Percentiles rank a stretch among this genome's conserved stretches.
Conservation (phyloP, 2,113 vertebrate genomes). For the Aldabrachelys gigantea region DNA sequence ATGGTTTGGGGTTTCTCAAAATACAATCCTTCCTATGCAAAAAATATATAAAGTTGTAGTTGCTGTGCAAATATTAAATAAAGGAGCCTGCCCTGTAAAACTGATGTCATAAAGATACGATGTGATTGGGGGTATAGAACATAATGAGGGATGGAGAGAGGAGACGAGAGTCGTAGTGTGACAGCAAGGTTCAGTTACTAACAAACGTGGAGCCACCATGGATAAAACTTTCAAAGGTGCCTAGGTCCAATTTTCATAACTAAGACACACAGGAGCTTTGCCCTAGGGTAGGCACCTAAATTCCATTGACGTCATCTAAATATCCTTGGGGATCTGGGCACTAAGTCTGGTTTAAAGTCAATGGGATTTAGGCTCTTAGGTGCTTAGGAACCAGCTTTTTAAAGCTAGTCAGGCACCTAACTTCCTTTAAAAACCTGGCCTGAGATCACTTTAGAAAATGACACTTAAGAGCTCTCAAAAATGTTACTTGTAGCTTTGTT, state of each 20-base stretch:
- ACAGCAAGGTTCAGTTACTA: neutral
- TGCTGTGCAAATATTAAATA: neutral
- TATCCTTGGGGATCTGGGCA: too few species aligned
- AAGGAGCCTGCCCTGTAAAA: neutral
- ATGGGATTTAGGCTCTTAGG: neutral
- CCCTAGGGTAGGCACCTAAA: too few species aligned
- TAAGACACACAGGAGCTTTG: neutral
- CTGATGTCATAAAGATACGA: neutral
- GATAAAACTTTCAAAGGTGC: neutral
- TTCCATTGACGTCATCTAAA: too few species aligned
- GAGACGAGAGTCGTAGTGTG: neutral
- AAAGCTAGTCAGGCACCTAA: too few species aligned
- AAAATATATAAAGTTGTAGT: neutral
- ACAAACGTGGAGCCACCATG: neutral
- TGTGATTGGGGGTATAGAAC: fast-evolving
- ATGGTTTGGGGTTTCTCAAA: neutral
- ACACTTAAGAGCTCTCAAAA: neutral
- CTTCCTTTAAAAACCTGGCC: too few species aligned
- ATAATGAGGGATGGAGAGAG: neutral
- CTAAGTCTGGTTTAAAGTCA: neutral
- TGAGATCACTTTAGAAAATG: neutral
- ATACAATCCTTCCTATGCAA: too few species aligned
- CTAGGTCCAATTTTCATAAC: neutral
- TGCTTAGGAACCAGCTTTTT: neutral
- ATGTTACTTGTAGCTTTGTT: neutral